Evolutionary conservation across 2,888 invertebrate genomes (phyloP).

Genomic region (Orthosia gothica): DNA sequence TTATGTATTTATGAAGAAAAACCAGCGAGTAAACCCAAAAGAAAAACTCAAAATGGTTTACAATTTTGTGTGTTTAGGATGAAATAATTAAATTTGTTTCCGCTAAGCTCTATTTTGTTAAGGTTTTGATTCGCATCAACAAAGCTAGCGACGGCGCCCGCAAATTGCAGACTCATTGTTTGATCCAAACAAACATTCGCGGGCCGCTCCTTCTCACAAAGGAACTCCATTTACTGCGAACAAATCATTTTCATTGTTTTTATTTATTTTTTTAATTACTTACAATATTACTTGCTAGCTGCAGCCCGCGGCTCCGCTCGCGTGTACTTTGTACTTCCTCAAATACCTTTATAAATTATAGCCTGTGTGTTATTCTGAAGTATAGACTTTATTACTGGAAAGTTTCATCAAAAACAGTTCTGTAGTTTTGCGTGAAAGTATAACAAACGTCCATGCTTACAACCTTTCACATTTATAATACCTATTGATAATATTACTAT

Average conservation of each 20-base stretch:
- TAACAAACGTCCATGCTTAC: no score
- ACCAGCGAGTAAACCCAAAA: slow-evolving; percentile 33
- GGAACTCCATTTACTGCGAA: slow-evolving; percentile 85
- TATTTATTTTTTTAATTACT: slow-evolving; percentile 77
- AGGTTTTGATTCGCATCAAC: slow-evolving; percentile 88
- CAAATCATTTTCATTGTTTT: slow-evolving; percentile 85
- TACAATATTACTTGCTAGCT: slow-evolving; percentile 45
- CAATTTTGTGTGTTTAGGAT: slow-evolving; percentile 70
- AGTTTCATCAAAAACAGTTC: no score
- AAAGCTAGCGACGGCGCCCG: slow-evolving; percentile 84
- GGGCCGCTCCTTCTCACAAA: slow-evolving; percentile 86
- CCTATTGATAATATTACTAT: no score
- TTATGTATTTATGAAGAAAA: no score
- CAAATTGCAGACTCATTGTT: slow-evolving; percentile 90
- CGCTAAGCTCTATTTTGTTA: slow-evolving; percentile 82
- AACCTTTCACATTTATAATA: neutral
- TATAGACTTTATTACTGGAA: no score
- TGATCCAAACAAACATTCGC: slow-evolving; percentile 88
- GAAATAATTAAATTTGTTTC: slow-evolving; percentile 80
- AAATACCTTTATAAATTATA: no score
- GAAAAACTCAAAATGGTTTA: slow-evolving; percentile 64
- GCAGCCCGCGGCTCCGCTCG: no score
- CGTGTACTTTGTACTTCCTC: no score
- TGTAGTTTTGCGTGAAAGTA: no score
- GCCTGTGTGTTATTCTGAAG: no score